Conservation (phyloP, 2,113 vertebrate species). For the Nycticebus coucang region DNA sequence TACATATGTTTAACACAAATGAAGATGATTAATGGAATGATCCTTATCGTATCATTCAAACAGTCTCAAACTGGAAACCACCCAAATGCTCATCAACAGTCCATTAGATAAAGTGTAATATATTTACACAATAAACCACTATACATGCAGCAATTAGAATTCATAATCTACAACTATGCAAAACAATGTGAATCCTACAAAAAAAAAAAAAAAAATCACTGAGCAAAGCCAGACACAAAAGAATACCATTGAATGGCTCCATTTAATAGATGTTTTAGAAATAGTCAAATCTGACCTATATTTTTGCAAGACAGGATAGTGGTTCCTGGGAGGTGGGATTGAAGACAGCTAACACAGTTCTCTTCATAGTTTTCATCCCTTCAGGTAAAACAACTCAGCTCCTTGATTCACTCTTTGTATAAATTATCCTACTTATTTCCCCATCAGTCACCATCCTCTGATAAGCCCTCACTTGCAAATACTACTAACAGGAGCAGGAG, state of each 20-base stretch:
- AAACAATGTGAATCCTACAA: background rate
- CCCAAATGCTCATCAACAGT: background rate
- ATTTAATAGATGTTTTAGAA: background rate
- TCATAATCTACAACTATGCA: background rate
- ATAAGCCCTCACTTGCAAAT: background rate
- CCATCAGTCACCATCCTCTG: no score
- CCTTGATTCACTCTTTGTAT: background rate
- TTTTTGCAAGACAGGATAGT: background rate
- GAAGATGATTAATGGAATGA: background rate
- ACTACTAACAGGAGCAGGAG: background rate
- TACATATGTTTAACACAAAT: background rate
- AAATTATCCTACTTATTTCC: background rate
- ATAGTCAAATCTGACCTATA: background rate
- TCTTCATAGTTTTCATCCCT: background rate
- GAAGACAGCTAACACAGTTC: background rate
- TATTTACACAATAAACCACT: background rate
- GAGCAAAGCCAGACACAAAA: background rate
- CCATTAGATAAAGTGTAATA: background rate
- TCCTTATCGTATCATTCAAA: background rate
- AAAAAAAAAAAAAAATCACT: background rate
- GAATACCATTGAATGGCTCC: background rate
- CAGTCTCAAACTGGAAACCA: background rate
- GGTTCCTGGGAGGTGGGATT: background rate
- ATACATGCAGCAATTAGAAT: background rate
- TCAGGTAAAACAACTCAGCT: background rate